Conservation (phyloP, 2,888 invertebrate species). For the Halocaridina rubra region DNA sequence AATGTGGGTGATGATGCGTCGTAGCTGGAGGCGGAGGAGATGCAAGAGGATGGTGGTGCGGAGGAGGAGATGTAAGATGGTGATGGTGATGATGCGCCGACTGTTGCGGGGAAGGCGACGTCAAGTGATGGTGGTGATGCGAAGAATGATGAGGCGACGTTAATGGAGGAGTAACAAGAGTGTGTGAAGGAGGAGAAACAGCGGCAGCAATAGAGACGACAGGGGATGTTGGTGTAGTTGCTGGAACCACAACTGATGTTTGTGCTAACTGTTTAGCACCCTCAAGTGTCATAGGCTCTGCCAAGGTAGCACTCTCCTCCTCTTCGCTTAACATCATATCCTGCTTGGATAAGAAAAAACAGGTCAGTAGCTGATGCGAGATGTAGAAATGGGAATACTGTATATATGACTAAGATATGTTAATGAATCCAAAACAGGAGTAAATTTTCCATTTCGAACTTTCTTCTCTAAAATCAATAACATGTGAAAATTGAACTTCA, state of each 20-base stretch:
- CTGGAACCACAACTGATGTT: conserved; percentile 44
- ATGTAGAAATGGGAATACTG: background rate
- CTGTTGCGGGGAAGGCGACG: conserved; percentile 43
- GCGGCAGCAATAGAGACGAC: conserved; percentile 37
- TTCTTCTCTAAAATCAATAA: too few species aligned
- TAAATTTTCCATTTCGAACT: background rate
- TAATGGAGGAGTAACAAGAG: conserved; percentile 40
- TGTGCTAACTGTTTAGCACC: conserved; percentile 62
- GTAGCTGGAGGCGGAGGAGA: conserved; percentile 29
- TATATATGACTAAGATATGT: background rate
- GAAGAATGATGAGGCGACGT: conserved; percentile 55
- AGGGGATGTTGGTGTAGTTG: conserved; percentile 57
- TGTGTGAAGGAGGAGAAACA: conserved; percentile 37
- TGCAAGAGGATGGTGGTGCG: conserved; percentile 41
- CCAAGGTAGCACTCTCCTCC: conserved; percentile 61
- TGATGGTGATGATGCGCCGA: conserved; percentile 33
- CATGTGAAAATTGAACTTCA: too few species aligned
- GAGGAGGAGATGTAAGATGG: conserved; percentile 32
- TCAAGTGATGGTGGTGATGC: conserved; percentile 40
- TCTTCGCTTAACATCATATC: conserved; percentile 62
- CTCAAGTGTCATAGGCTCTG: conserved; percentile 63
- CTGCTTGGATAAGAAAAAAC: background rate
- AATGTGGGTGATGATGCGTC: conserved; percentile 29
- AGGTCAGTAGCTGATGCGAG: too few species aligned
- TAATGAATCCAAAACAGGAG: background rate